Percentiles rank a stretch among this genome's conserved stretches.
Evolutionary conservation across 2,888 invertebrate genomes (phyloP).

Genomic region (Macrosoma leucophasiata): DNA sequence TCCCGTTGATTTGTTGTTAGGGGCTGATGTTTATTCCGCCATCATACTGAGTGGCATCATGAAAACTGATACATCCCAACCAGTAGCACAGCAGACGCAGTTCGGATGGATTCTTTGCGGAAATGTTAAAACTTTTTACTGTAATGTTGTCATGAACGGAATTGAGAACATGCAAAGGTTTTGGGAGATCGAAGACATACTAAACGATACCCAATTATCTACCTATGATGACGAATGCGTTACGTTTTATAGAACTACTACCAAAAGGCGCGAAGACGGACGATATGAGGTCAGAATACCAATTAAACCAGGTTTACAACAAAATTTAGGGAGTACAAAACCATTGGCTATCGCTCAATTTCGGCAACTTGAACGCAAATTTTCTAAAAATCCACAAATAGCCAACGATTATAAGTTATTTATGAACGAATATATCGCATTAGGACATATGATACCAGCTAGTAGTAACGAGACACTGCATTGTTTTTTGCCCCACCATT

Average conservation of each 20-base stretch:
- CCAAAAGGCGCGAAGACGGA: conserved; percentile 14
- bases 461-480: no score
- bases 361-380: conserved; percentile 17
- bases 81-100: conserved; percentile 20
- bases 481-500: conserved; percentile 14
- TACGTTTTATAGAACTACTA: conserved; percentile 8
- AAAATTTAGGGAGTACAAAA: conserved; percentile 20
- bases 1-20: conserved; percentile 19
- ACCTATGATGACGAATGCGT: conserved; percentile 5
- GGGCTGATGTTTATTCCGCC: conserved; percentile 10
- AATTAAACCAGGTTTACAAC: conserved; percentile 8
- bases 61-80: conserved; percentile 2
- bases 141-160: conserved; percentile 6
- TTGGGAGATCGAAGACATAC: conserved; percentile 14
- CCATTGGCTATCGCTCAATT: conserved; percentile 23
- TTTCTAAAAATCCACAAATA: conserved; percentile 11
- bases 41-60: conserved; percentile 2
- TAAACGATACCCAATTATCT: background rate
- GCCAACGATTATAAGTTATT: conserved; percentile 17
- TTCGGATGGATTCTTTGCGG: conserved; percentile 25
- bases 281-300: conserved; percentile 17
- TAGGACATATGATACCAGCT: conserved; percentile 24
- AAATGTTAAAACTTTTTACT: conserved; percentile 6
- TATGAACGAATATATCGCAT: conserved; percentile 16
- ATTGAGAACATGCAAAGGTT: conserved; percentile 6